phyloP scores from a whole-genome alignment of 2,888 invertebrate genomes.

The Cephus rjabovi region DNA sequence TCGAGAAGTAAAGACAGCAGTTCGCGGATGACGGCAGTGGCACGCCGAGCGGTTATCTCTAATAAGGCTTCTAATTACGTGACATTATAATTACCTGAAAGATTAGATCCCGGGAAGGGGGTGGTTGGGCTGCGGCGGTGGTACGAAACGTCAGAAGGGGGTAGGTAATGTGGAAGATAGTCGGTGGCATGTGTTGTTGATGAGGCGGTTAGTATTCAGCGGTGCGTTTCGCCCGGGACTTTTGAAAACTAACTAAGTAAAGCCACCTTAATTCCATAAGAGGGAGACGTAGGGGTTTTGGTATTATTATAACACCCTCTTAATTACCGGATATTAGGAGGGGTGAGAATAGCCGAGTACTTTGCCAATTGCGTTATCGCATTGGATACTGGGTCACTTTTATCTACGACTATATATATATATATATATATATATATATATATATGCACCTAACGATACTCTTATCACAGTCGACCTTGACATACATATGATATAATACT shows the following conservation, averaged over 20 bases:
- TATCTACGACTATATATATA: neutral
- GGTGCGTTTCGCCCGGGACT: slow-evolving; percentile 58
- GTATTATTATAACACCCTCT: slow-evolving; percentile 61
- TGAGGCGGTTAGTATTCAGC: slow-evolving; percentile 67
- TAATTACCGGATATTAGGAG: slow-evolving; percentile 64
- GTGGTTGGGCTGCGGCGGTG: slow-evolving; percentile 16
- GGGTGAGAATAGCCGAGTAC: slow-evolving; percentile 37
- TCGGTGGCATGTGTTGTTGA: slow-evolving; percentile 65
- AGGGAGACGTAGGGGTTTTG: slow-evolving; percentile 56
- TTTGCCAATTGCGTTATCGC: slow-evolving; percentile 16
- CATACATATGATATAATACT: slow-evolving; percentile 57
- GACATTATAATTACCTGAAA: slow-evolving; percentile 57
- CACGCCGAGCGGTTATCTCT: slow-evolving; percentile 18
- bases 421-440: neutral
- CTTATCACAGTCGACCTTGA: neutral
- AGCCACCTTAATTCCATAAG: slow-evolving; percentile 64
- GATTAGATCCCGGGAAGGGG: slow-evolving; percentile 46
- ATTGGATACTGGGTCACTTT: neutral
- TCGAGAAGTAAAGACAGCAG: neutral
- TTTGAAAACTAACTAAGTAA: slow-evolving; percentile 64
- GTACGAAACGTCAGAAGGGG: slow-evolving; percentile 11
- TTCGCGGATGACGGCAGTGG: neutral
- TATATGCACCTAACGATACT: neutral
- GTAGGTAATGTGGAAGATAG: slow-evolving; percentile 48
- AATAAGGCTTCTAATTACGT: slow-evolving; percentile 43